Evolutionary conservation across 2,797 vertebrate genomes (phyloP).

Genomic region (Columba guinea): DNA sequence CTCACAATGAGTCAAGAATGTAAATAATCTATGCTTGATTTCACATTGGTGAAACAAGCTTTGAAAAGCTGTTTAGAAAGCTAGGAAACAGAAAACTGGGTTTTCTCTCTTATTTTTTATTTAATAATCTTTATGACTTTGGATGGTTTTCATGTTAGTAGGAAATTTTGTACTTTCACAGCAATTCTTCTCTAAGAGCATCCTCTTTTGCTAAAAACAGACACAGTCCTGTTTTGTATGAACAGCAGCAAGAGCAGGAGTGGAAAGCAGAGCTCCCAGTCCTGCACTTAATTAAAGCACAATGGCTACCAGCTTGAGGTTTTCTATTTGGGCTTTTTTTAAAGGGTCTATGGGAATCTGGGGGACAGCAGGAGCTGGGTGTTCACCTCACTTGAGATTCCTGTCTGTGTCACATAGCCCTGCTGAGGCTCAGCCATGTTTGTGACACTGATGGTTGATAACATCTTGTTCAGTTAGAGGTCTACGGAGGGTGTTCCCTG

Average conservation of each 20-base stretch:
- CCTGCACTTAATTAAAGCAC: background rate
- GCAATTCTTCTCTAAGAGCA: background rate
- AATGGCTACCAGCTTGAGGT: accelerated
- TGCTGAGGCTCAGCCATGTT: background rate
- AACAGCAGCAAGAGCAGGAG: background rate
- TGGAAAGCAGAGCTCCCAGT: background rate
- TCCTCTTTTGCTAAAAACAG: background rate
- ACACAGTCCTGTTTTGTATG: background rate
- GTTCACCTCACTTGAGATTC: background rate
- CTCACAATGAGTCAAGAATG: background rate
- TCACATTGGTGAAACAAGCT: background rate
- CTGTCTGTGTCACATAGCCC: background rate
- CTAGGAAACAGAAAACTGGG: background rate
- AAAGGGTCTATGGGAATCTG: background rate
- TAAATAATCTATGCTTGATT: background rate
- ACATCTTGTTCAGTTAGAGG: background rate
- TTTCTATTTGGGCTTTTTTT: background rate
- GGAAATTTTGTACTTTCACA: background rate
- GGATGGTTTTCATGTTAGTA: background rate
- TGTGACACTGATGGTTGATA: background rate
- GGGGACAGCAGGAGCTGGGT: background rate
- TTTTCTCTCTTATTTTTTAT: background rate
- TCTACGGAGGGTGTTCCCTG: background rate
- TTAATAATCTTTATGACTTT: background rate
- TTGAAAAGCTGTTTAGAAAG: background rate